phyloP scores from a whole-genome alignment of 2,888 invertebrate genomes.

The Hemithea aestivaria region DNA sequence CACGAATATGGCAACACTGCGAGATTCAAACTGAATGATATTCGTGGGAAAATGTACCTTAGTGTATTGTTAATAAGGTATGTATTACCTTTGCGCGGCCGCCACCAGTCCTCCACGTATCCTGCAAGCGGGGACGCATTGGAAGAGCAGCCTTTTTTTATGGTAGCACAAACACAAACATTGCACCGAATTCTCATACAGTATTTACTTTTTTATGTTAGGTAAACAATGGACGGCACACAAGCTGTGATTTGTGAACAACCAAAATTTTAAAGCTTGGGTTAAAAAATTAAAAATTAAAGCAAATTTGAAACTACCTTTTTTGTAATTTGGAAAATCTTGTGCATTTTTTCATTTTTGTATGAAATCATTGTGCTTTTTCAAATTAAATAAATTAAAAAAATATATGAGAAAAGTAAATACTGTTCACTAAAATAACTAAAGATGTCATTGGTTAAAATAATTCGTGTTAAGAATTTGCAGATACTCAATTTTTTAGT shows the following conservation, averaged over 20 bases:
- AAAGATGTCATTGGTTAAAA: constrained; percentile 63
- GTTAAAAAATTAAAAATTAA: too few species aligned
- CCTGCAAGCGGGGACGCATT: constrained; percentile 96
- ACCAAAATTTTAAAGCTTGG: neutral
- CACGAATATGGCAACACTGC: constrained; percentile 32
- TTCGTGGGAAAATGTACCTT: constrained; percentile 33
- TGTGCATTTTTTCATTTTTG: too few species aligned
- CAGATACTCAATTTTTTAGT: constrained; percentile 42
- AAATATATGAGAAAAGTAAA: constrained; percentile 68
- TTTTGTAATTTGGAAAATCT: too few species aligned
- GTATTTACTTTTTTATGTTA: constrained; percentile 67
- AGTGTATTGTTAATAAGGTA: constrained; percentile 57
- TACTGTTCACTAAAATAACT: constrained; percentile 62
- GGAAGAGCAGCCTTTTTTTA: constrained; percentile 82
- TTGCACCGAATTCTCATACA: constrained; percentile 73
- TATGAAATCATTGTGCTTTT: too few species aligned
- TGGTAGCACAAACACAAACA: constrained; percentile 80
- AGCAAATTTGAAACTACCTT: too few species aligned
- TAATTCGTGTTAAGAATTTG: constrained; percentile 46
- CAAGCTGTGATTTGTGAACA: constrained; percentile 20
- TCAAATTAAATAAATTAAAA: too few species aligned
- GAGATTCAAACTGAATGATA: constrained; percentile 17
- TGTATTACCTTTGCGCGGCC: constrained; percentile 95
- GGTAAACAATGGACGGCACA: constrained; percentile 39
- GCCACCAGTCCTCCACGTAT: constrained; percentile 99